Percentiles rank a stretch among this genome's conserved stretches.
Evolutionary conservation across 2,888 invertebrate species (phyloP).

Genomic region (Dicyrtomina minuta): DNA sequence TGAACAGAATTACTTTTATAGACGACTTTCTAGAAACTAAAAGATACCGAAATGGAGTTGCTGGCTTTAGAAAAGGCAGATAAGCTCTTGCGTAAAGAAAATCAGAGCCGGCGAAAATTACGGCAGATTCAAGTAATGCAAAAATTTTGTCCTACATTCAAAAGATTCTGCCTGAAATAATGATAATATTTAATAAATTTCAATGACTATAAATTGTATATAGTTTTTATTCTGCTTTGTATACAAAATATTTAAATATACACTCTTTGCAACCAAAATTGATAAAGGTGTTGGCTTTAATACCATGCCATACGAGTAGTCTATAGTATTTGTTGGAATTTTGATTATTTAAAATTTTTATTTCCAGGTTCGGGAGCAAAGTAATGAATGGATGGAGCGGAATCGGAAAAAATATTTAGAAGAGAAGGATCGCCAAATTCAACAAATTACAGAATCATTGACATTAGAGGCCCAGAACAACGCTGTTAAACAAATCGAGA

Average conservation of each 20-base stretch:
- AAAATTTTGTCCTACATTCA: background rate
- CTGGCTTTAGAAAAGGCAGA: slow-evolving; percentile 19
- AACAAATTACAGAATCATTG: slow-evolving; percentile 22
- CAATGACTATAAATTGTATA: too few relatives aligned
- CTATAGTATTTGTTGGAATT: too few relatives aligned
- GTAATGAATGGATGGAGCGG: slow-evolving; percentile 33
- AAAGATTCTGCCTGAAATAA: too few relatives aligned
- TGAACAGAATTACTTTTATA: background rate
- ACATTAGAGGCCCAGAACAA: slow-evolving; percentile 17
- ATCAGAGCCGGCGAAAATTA: slow-evolving; percentile 20
- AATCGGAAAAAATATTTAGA: slow-evolving; percentile 25
- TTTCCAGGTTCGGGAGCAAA: slow-evolving; percentile 30
- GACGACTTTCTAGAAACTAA: too few relatives aligned
- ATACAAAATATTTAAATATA: too few relatives aligned
- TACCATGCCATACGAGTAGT: too few relatives aligned
- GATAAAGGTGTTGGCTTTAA: too few relatives aligned
- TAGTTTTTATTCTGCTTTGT: too few relatives aligned
- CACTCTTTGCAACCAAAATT: too few relatives aligned
- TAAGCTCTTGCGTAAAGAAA: slow-evolving; percentile 14
- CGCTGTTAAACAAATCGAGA: slow-evolving; percentile 25
- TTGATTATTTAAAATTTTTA: too few relatives aligned
- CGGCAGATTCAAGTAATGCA: slow-evolving; percentile 25
- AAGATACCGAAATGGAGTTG: slow-evolving; percentile 16
- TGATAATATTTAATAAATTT: too few relatives aligned
- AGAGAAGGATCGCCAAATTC: slow-evolving; percentile 24